Conservation (phyloP, 2,797 vertebrate genomes). For the Fringilla coelebs region DNA sequence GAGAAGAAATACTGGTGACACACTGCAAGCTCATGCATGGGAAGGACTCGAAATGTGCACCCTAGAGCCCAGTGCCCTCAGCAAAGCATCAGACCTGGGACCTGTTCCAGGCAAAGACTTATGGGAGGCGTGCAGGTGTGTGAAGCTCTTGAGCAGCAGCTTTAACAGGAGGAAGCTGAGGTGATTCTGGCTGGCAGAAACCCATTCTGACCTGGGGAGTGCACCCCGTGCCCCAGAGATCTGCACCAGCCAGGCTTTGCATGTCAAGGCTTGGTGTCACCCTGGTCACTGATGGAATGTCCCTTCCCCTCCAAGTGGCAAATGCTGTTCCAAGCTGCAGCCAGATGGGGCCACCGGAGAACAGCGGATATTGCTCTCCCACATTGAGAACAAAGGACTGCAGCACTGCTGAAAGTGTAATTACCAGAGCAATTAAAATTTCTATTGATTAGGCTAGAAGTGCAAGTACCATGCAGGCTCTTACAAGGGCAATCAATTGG, state of each 20-base stretch:
- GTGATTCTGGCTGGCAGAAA: background rate
- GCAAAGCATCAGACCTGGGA: background rate
- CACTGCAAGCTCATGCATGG: background rate
- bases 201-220: background rate
- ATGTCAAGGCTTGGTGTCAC: background rate
- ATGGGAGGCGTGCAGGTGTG: accelerated
- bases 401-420: slow-evolving; percentile 42
- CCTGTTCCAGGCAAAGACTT: accelerated
- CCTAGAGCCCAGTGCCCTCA: background rate
- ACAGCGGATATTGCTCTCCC: slow-evolving; percentile 11
- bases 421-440: slow-evolving; percentile 61
- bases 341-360: slow-evolving; percentile 63
- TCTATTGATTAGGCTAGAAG: slow-evolving; percentile 42
- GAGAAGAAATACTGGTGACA: background rate
- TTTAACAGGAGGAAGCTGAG: background rate
- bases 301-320: slow-evolving; percentile 21
- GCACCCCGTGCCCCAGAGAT: accelerated
- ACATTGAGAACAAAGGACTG: slow-evolving; percentile 22
- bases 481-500: slow-evolving; percentile 34
- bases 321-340: slow-evolving; percentile 64
- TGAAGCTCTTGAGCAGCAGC: background rate
- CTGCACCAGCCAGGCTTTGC: background rate
- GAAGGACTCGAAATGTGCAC: background rate
- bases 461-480: slow-evolving; percentile 22
- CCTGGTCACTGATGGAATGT: background rate